Evolutionary conservation across 2,888 invertebrate species (phyloP).

Genomic region (Cryptocephalus moraei): DNA sequence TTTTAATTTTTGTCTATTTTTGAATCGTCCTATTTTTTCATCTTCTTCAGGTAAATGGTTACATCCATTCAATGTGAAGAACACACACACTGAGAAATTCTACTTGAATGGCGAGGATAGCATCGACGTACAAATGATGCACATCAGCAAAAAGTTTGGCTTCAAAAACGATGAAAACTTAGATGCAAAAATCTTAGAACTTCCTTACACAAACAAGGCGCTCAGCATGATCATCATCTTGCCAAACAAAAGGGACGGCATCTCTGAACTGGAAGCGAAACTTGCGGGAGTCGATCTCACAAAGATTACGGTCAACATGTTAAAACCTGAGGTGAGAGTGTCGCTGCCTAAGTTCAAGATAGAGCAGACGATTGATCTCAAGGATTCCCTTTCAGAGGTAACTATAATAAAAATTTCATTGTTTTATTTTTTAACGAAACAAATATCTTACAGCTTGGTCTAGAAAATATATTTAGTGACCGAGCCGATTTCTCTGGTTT

Average conservation of each 20-base stretch:
- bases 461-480: conserved; percentile 50
- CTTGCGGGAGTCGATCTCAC: conserved; percentile 46
- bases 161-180: conserved; percentile 42
- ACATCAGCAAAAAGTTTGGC: conserved; percentile 42
- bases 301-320: conserved; percentile 41
- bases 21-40: conserved; percentile 36
- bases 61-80: conserved; percentile 48
- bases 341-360: conserved; percentile 72
- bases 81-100: conserved; percentile 55
- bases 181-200: conserved; percentile 54
- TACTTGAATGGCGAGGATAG: conserved; percentile 43
- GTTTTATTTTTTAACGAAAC: neutral
- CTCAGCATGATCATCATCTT: conserved; percentile 67
- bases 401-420: conserved; percentile 14
- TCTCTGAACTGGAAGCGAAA: conserved; percentile 50
- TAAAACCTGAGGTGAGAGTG: conserved; percentile 49
- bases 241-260: conserved; percentile 57
- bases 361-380: conserved; percentile 60
- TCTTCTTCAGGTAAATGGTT: conserved; percentile 48
- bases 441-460: conserved; percentile 51
- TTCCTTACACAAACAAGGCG: conserved; percentile 60
- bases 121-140: conserved; percentile 67
- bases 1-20: neutral
- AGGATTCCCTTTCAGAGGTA: conserved; percentile 55
- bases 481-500: conserved; percentile 58